Evolutionary conservation across 2,797 vertebrate species (phyloP).

Genomic region (Botia almorhae): DNA sequence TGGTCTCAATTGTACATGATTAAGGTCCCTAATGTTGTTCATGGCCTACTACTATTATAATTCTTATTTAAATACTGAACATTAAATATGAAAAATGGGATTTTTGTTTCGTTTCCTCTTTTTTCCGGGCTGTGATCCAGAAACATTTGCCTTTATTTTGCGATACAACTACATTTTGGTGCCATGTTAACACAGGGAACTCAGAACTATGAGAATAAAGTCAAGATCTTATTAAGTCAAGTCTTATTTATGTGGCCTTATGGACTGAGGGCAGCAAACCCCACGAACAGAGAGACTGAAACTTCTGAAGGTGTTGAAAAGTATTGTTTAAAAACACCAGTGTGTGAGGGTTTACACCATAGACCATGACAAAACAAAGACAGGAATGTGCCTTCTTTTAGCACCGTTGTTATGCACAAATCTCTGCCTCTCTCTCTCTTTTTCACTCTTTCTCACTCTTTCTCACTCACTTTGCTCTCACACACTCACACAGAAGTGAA

Average conservation of each 20-base stretch:
- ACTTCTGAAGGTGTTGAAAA: slow-evolving; percentile 10
- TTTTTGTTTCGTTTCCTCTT: background rate
- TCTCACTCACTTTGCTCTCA: slow-evolving; percentile 14
- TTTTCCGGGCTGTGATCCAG: background rate
- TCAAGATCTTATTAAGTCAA: too few relatives aligned
- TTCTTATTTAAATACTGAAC: slow-evolving; percentile 56
- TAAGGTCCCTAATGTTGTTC: slow-evolving; percentile 32
- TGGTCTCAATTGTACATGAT: slow-evolving; percentile 44
- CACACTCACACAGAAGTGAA: slow-evolving; percentile 31
- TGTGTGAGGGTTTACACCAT: slow-evolving; percentile 21
- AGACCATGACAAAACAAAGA: slow-evolving; percentile 34
- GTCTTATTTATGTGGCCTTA: background rate
- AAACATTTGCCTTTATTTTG: background rate
- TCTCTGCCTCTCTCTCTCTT: background rate
- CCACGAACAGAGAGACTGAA: background rate
- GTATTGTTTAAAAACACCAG: slow-evolving; percentile 9
- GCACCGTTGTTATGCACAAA: slow-evolving; percentile 33
- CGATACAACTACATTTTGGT: background rate
- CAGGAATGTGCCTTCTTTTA: slow-evolving; percentile 41
- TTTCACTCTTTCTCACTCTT: background rate
- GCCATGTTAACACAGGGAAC: background rate
- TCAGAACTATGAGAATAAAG: too few relatives aligned
- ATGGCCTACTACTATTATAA: slow-evolving; percentile 10
- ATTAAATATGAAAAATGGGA: slow-evolving; percentile 38
- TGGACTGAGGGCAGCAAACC: background rate